phyloP scores from a whole-genome alignment of 1,140 invertebrate genomes.

The Brachionus sp. region DNA sequence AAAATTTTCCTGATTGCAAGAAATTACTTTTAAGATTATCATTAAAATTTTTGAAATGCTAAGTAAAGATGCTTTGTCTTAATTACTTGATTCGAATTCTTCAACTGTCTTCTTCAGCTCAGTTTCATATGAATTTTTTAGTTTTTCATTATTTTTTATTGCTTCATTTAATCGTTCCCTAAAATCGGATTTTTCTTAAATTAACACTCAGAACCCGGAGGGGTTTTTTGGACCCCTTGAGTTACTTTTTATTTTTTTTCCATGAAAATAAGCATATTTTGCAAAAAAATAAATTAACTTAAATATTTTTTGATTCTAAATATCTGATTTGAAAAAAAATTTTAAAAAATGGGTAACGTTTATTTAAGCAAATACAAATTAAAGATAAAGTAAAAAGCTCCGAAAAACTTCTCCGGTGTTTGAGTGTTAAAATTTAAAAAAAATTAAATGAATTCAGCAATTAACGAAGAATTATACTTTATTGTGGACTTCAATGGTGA shows the following conservation, averaged over 20 bases:
- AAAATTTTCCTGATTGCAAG: not conserved
- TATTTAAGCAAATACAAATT: too few species aligned
- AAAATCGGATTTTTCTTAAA: not conserved
- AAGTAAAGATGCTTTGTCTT: not conserved
- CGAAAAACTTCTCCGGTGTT: too few species aligned
- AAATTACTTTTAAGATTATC: not conserved
- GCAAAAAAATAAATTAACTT: too few species aligned
- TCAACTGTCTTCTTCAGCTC: not conserved
- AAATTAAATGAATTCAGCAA: not conserved
- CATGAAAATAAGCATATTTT: too few species aligned
- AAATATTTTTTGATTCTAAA: too few species aligned
- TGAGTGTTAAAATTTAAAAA: too few species aligned
- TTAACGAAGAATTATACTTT: not conserved
- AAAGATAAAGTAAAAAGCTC: too few species aligned
- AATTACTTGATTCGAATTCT: not conserved
- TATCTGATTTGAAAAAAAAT: too few species aligned
- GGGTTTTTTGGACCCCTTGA: too few species aligned
- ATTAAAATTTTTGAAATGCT: not conserved
- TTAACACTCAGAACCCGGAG: too few species aligned
- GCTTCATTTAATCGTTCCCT: not conserved
- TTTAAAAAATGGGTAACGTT: too few species aligned
- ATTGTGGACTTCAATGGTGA: not conserved
- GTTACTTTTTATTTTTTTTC: too few species aligned
- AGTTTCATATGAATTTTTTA: not conserved
- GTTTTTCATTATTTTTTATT: not conserved